phyloP scores from a whole-genome alignment of 2,113 vertebrate species.

The Aviceda subcristata region DNA sequence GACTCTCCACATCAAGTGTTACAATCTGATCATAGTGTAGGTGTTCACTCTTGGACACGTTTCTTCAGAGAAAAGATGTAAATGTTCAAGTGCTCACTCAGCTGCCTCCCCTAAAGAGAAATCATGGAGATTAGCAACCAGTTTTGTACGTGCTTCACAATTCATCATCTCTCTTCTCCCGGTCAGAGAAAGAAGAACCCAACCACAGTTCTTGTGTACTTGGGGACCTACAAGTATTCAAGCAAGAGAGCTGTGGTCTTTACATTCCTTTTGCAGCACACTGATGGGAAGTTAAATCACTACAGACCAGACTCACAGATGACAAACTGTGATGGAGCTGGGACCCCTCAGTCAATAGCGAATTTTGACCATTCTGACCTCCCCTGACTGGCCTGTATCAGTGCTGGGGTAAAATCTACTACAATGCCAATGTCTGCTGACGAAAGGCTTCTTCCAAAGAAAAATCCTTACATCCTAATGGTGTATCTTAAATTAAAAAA shows the following conservation, averaged over 20 bases:
- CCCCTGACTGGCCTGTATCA: rapidly evolving
- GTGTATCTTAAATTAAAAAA: not conserved
- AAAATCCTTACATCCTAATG: not conserved
- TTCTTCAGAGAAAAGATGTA: constrained; percentile 62
- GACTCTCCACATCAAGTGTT: not conserved
- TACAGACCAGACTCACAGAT: not conserved
- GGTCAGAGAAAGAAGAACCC: not conserved
- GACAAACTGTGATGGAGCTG: not conserved
- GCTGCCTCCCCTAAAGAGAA: constrained; percentile 55
- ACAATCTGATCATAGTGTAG: not conserved
- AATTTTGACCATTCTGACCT: not conserved
- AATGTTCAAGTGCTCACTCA: constrained; percentile 63
- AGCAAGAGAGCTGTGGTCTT: not conserved
- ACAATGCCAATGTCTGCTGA: not conserved
- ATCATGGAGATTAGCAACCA: not conserved
- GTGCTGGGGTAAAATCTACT: not conserved
- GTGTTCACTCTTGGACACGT: not conserved
- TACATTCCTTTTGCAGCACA: not conserved
- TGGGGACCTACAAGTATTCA: not conserved
- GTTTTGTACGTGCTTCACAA: not conserved
- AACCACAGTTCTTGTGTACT: rapidly evolving
- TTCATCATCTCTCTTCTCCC: not conserved
- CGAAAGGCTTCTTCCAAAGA: not conserved
- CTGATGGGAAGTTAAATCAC: not conserved
- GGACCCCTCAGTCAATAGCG: not conserved